These are phyloP conservation scores for Eudemis profundana DNA, from an alignment of 2,888 invertebrate species.

Conservation along the genomic window DNA sequence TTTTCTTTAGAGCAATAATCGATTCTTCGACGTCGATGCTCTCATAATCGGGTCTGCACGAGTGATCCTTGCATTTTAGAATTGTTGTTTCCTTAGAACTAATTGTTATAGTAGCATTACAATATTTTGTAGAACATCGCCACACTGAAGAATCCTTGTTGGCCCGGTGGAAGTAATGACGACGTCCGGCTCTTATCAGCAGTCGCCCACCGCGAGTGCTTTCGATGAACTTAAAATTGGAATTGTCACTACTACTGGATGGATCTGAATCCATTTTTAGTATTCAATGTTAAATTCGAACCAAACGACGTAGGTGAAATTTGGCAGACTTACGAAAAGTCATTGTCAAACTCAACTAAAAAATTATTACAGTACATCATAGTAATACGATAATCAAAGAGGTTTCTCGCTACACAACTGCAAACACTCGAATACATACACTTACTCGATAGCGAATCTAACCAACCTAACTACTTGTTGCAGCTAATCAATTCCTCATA, in stretches of 20 bases:
- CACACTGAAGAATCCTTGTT: constrained; percentile 3
- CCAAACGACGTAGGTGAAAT: background rate
- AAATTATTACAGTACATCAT: background rate
- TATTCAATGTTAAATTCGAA: constrained; percentile 6
- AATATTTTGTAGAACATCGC: constrained; percentile 3
- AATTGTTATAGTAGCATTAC: constrained; percentile 2
- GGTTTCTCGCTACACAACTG: constrained; percentile 13
- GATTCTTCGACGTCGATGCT: background rate
- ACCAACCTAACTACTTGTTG: no score
- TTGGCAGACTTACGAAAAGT: constrained; percentile 12
- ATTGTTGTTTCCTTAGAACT: background rate
- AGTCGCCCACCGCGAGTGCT: constrained; percentile 1
- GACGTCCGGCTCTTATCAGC: constrained; percentile 1
- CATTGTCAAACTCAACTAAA: constrained; percentile 4
- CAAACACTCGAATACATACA: background rate
- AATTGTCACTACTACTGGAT: constrained; percentile 10
- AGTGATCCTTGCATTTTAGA: background rate
- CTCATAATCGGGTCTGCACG: background rate
- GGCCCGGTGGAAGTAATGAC: constrained; percentile 4
- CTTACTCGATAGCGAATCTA: no score
- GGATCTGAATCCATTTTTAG: constrained; percentile 8
- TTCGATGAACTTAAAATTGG: constrained; percentile 7
- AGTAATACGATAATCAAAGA: background rate
- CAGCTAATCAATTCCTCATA: no score
- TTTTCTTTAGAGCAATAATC: background rate